Evolutionary conservation across 1,140 invertebrate species (phyloP), one percentile per base, ranked within the genome.

Genomic region (Procambarus clarkii): DNA sequence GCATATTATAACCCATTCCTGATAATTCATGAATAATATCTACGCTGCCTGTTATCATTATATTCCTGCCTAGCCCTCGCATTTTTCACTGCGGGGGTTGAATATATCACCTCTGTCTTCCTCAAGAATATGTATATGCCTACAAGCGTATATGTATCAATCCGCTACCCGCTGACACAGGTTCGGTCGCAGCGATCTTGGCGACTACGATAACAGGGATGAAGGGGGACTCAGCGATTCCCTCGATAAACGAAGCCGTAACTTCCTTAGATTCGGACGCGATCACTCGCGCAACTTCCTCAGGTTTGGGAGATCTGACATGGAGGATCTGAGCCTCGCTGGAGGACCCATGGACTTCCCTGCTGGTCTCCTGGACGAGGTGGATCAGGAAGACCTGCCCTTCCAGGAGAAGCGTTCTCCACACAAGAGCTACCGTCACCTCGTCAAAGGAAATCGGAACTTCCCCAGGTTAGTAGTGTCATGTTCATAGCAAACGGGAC

Each of bases 191-290:
- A 74, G 54, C 1, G 87, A 58, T 46, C 21, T 9, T 58, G 50
- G 13, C 11, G 80, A 74, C 64, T 76, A 69, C 60, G 60, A 50
- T 13, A 69, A 46, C 58, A 34, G 13, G 9, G n/a, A 50, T 34
- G 87, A 89, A 46, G 45, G 18, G 2, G 45, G 71, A 78, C 13
- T 44, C 3, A 34, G 18, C 18, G 74, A 78, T 13, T 54, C 81
- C 58, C 2, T 85, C n/a, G 89, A 91, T 21, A 91, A 91, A 58
- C 74, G 89, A 58, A 64, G 64, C 77, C 89, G 89, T 45, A 91
- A 91, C 89, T 91, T 91, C 82, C 83, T 91, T 11, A 82, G 89
- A 18, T 91, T 91, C 82, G 89, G 89, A n/a, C 82, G 89, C 76
- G 76, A 69, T 44, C 83, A 44, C 15, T 46, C 34, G 13, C 80